Conservation (phyloP, 2,888 invertebrate genomes). For the Pemphredon lugubris region DNA sequence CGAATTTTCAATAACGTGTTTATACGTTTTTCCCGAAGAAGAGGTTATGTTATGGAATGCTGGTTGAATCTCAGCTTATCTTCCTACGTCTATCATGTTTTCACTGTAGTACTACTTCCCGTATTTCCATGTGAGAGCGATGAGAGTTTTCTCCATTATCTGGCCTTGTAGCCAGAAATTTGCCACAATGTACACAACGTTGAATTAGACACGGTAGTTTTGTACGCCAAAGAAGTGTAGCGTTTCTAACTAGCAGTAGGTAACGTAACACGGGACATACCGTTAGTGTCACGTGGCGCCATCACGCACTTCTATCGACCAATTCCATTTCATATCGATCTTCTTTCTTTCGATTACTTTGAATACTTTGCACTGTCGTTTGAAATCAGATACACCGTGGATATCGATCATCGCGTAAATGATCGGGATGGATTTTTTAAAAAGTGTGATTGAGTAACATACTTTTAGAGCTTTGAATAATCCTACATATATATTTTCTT, state of each 20-base stretch:
- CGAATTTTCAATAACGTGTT: neutral
- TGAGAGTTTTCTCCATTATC: neutral
- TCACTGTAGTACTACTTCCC: neutral
- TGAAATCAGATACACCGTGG: too few species aligned
- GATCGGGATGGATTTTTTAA: too few species aligned
- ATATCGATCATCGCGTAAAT: too few species aligned
- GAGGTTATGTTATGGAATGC: constrained; percentile 37
- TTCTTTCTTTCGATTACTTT: too few species aligned
- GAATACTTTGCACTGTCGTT: too few species aligned
- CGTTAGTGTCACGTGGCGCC: constrained; percentile 38
- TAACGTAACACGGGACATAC: constrained; percentile 1
- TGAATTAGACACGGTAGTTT: neutral
- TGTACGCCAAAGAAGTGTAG: neutral
- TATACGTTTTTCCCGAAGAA: constrained; percentile 22
- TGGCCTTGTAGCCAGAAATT: neutral
- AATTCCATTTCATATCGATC: too few species aligned
- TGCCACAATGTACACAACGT: neutral
- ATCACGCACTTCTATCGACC: neutral
- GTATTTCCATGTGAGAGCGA: neutral
- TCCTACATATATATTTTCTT: too few species aligned
- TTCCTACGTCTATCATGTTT: neutral
- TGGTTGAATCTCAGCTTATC: neutral
- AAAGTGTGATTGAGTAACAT: too few species aligned
- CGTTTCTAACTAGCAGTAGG: constrained; percentile 26
- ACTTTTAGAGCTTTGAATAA: too few species aligned